Percentiles rank a stretch among this genome's conserved stretches.
Evolutionary conservation across 2,888 invertebrate species (phyloP).

Genomic region (Eupithecia tripunctaria): DNA sequence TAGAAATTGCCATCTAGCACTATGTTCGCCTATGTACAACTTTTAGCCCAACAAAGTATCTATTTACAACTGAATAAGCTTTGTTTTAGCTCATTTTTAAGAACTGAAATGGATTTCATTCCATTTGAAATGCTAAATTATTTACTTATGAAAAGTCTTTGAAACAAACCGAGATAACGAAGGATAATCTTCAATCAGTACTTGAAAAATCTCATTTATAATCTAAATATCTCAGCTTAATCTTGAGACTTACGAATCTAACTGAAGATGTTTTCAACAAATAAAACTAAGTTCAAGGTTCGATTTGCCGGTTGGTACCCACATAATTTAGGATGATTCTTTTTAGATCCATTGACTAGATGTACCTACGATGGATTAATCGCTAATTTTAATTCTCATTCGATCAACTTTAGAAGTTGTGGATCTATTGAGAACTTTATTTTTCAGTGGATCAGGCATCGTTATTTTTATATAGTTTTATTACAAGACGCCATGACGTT

Average conservation of each 20-base stretch:
- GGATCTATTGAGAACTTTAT: too few species aligned
- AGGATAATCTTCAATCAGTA: conserved; percentile 32
- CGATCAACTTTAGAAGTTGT: too few species aligned
- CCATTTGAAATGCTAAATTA: conserved; percentile 17
- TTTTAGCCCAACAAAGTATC: background rate
- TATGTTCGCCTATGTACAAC: background rate
- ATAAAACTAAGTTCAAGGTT: background rate
- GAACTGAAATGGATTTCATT: conserved; percentile 12
- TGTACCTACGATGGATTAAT: too few species aligned
- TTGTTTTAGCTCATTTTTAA: background rate
- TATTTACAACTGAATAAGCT: background rate
- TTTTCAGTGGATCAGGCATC: too few species aligned
- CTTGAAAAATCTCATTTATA: conserved; percentile 25
- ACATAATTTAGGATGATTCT: background rate
- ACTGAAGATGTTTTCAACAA: background rate
- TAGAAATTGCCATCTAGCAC: background rate
- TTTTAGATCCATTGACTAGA: too few species aligned
- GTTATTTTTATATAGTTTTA: too few species aligned
- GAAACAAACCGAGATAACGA: conserved; percentile 24
- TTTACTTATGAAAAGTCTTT: conserved; percentile 13
- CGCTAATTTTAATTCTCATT: too few species aligned
- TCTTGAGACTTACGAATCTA: conserved; percentile 17
- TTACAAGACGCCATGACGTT: too few species aligned
- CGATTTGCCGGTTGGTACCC: background rate
- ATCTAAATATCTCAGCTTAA: conserved; percentile 14